phyloP scores from a whole-genome alignment of 1,140 invertebrate species.

The Anastatus disparis region DNA sequence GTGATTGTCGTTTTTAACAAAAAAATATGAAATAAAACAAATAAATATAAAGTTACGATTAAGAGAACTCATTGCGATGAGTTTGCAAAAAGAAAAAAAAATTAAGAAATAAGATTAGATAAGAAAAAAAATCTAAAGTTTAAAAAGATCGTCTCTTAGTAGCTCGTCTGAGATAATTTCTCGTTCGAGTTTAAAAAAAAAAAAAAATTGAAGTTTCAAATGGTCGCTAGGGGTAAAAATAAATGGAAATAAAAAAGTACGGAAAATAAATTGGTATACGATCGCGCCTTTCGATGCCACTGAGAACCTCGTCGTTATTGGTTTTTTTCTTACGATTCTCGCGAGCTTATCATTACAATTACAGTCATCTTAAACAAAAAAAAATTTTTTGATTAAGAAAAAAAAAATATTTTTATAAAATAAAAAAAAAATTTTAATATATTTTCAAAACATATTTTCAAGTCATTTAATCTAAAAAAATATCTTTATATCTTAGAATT shows the following conservation, averaged over 20 bases:
- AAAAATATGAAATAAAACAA: slow-evolving; percentile 9
- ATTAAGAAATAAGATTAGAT: not conserved
- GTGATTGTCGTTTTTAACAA: slow-evolving; percentile 63
- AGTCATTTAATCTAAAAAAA: not conserved
- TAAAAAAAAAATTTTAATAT: not conserved
- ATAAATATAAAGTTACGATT: slow-evolving; percentile 55
- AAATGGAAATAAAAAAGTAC: not conserved
- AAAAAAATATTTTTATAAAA: slow-evolving; percentile 33
- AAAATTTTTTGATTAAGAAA: not conserved
- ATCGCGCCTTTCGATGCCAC: slow-evolving; percentile 41
- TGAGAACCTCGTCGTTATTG: slow-evolving; percentile 16
- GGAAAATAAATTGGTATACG: slow-evolving; percentile 34
- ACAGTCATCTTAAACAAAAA: not conserved
- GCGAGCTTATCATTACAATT: not conserved
- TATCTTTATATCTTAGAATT: not conserved
- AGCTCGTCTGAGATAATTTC: not conserved
- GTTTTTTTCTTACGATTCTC: not conserved
- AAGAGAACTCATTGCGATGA: slow-evolving; percentile 56
- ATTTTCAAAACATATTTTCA: not conserved
- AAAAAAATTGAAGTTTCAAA: slow-evolving; percentile 23
- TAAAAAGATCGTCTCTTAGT: slow-evolving; percentile 24
- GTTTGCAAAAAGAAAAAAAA: slow-evolving; percentile 46
- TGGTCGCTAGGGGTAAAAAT: slow-evolving; percentile 1
- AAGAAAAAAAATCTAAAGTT: slow-evolving; percentile 23
- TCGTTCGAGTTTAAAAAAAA: not conserved